A percentile compares a stretch with the other conserved stretches of the same genome.
These are phyloP conservation scores for Eira barbara DNA, from an alignment of 2,113 vertebrate genomes.

Conservation along the genomic window DNA sequence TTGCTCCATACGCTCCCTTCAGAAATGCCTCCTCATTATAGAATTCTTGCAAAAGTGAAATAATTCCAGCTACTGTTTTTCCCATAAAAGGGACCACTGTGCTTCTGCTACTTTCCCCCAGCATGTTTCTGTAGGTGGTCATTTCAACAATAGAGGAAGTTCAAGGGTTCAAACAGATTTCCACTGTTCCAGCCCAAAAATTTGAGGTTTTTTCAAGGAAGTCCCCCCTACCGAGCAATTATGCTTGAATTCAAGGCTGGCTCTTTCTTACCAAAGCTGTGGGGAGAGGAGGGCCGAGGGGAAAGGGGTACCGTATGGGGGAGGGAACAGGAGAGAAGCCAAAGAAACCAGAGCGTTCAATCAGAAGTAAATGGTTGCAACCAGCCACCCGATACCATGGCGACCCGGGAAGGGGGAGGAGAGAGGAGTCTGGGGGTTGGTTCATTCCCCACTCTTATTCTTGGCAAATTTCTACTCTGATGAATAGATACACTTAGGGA, in stretches of 20 bases:
- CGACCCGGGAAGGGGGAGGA: conserved; percentile 43
- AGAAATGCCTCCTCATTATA: conserved; percentile 74
- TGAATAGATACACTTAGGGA: background rate
- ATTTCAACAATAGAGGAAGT: conserved; percentile 84
- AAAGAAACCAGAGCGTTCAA: conserved; percentile 80
- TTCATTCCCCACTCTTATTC: conserved; percentile 15
- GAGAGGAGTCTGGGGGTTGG: conserved; percentile 19
- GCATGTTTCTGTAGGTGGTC: conserved; percentile 80
- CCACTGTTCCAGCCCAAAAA: conserved; percentile 79
- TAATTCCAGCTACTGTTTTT: conserved; percentile 76
- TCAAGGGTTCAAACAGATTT: conserved; percentile 85
- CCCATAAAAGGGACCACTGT: conserved; percentile 82
- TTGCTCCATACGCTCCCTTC: conserved; percentile 62
- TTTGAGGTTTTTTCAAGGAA: conserved; percentile 79
- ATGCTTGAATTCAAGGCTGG: conserved; percentile 81
- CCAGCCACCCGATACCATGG: conserved; percentile 47
- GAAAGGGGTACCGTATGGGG: background rate
- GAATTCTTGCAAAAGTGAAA: conserved; percentile 71
- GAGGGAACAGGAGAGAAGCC: conserved; percentile 60
- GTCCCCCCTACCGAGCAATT: conserved; percentile 81
- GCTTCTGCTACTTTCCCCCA: conserved; percentile 58
- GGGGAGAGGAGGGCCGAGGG: conserved; percentile 45
- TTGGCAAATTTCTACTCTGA: background rate
- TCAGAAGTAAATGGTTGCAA: conserved; percentile 76
- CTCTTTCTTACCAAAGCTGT: conserved; percentile 72